A percentile compares a stretch with the other conserved stretches of the same genome.
Conservation (phyloP, 1,140 invertebrate species). For the Gonioctena quinquepunctata region DNA sequence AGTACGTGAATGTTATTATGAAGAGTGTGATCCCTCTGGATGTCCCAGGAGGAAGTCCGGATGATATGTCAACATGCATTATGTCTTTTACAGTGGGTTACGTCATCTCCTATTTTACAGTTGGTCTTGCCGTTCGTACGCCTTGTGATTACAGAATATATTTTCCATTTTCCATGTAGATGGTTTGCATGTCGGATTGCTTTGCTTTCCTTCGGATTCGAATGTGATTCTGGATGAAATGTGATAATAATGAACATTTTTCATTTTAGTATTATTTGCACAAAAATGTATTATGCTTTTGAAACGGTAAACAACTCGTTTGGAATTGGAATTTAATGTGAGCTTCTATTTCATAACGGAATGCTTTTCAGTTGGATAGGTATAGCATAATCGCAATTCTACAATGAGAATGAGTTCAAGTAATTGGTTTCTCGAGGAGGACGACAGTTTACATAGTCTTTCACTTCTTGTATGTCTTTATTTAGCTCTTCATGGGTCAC, state of each 20-base stretch:
- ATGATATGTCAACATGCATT: neutral
- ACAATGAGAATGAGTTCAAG: no score
- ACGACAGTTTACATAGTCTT: no score
- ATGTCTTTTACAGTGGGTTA: neutral
- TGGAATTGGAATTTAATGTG: neutral
- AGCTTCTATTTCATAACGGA: no score
- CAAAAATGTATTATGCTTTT: no score
- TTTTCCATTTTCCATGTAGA: neutral
- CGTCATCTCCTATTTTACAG: neutral
- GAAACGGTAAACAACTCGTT: neutral
- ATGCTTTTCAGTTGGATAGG: no score
- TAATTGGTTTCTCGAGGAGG: no score
- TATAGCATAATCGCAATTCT: no score
- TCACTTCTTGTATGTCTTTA: no score
- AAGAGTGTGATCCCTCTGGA: neutral
- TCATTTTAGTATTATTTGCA: no score
- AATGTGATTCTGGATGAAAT: neutral
- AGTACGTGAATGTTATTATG: neutral
- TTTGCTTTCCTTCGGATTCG: neutral
- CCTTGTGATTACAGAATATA: neutral
- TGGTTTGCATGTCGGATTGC: neutral
- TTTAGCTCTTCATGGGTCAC: no score
- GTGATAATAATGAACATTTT: no score
- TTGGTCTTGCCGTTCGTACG: neutral
- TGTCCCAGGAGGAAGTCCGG: neutral